Evolutionary conservation across 2,888 invertebrate genomes (phyloP).

Genomic region (Drosophila mimetica): DNA sequence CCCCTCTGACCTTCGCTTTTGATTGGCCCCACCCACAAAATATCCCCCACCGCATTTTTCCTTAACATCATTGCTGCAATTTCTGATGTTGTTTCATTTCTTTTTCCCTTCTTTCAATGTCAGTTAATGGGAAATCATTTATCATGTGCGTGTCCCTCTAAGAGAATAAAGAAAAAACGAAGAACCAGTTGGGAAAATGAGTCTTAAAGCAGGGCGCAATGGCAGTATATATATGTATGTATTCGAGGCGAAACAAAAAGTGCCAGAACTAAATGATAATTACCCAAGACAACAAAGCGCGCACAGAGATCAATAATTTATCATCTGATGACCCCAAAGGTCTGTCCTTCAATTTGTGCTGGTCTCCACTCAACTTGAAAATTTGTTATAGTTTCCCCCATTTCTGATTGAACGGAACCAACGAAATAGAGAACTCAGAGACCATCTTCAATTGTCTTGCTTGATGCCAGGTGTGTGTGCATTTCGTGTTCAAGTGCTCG

Average conservation of each 20-base stretch:
- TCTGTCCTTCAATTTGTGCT: conserved; percentile 23
- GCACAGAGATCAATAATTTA: conserved; percentile 35
- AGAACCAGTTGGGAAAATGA: conserved; percentile 11
- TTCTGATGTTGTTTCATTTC: conserved; percentile 39
- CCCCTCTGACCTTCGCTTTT: conserved; percentile 22
- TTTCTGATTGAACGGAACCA: conserved; percentile 32
- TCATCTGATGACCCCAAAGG: conserved; percentile 27
- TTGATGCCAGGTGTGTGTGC: conserved; percentile 17
- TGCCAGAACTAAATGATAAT: conserved; percentile 79
- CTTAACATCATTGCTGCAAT: conserved; percentile 34
- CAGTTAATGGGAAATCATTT: conserved; percentile 82
- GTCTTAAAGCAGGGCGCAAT: conserved; percentile 3
- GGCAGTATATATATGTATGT: not conserved
- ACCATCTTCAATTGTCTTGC: conserved; percentile 27
- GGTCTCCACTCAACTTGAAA: conserved; percentile 32
- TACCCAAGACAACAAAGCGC: conserved; percentile 47
- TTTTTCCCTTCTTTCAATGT: conserved; percentile 50
- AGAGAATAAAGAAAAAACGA: conserved; percentile 10
- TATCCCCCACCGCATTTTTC: conserved; percentile 3
- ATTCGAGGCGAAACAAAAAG: conserved; percentile 56
- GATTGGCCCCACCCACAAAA: conserved; percentile 14
- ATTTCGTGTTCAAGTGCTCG: conserved; percentile 66
- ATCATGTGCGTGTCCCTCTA: conserved; percentile 71
- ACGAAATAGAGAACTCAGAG: conserved; percentile 3
- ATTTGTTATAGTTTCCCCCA: conserved; percentile 36